A percentile compares a stretch with the other conserved stretches of the same genome.
phyloP scores from a whole-genome alignment of 2,113 vertebrate genomes.

The Nematolebias whitei region DNA sequence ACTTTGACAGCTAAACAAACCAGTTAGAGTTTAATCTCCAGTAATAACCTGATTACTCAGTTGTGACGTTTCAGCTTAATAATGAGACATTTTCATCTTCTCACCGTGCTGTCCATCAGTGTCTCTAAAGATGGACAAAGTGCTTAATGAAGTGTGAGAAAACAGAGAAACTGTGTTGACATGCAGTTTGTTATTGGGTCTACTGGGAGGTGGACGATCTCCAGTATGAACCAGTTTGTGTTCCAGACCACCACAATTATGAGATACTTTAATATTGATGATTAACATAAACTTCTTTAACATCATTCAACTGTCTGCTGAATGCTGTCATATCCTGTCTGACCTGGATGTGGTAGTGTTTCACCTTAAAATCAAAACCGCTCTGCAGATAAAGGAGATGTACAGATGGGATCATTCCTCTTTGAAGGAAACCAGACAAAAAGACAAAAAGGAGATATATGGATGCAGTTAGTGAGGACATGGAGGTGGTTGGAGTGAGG shows the following conservation, averaged over 20 bases:
- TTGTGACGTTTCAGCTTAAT: background rate
- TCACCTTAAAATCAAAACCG: no score
- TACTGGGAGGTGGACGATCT: background rate
- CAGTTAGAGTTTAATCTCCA: background rate
- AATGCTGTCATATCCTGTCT: background rate
- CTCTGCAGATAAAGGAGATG: no score
- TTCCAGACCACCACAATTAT: background rate
- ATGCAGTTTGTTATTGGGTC: conserved; percentile 27
- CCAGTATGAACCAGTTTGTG: background rate
- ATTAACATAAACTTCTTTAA: no score
- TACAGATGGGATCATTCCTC: no score
- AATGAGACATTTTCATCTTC: background rate
- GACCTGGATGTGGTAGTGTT: background rate
- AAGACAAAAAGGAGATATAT: no score
- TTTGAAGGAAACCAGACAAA: no score
- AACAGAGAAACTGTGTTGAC: conserved; percentile 16
- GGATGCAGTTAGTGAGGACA: no score
- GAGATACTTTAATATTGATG: background rate
- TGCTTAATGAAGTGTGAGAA: conserved; percentile 34
- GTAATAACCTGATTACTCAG: background rate
- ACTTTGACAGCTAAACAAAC: background rate
- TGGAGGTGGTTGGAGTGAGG: no score
- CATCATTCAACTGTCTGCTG: background rate
- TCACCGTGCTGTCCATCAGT: background rate
- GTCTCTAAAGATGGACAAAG: conserved; percentile 35